These are phyloP conservation scores for Spinus olivaceus DNA, from an alignment of 2,797 vertebrate genomes.

Conservation along the genomic window DNA sequence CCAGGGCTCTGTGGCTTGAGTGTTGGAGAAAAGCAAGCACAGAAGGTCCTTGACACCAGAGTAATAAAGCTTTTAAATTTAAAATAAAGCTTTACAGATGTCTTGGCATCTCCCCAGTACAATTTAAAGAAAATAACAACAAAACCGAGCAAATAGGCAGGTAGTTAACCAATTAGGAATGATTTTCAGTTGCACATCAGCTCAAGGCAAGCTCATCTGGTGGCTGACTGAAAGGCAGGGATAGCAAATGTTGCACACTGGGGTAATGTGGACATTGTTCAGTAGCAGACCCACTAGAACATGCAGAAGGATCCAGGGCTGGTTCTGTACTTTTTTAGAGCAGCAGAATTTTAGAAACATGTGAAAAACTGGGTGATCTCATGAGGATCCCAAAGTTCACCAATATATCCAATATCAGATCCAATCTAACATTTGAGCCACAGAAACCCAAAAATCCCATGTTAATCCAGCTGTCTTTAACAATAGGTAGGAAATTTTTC, in stretches of 20 bases:
- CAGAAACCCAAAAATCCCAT: neutral
- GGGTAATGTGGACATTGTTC: neutral
- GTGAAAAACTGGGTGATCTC: neutral
- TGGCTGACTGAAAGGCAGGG: neutral
- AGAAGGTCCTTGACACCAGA: slow-evolving; percentile 33
- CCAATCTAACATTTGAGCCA: neutral
- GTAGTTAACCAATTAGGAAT: slow-evolving; percentile 26
- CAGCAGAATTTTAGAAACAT: neutral
- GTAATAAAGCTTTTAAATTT: slow-evolving; percentile 36
- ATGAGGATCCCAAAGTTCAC: neutral
- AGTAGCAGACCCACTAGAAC: neutral
- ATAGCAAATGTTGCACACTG: neutral
- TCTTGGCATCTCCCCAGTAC: neutral
- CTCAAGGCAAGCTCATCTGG: neutral
- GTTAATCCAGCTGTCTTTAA: neutral
- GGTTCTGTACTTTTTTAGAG: neutral
- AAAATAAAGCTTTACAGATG: slow-evolving; percentile 56
- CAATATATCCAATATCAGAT: neutral
- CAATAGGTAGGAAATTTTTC: neutral
- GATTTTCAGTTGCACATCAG: neutral
- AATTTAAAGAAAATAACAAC: slow-evolving; percentile 31
- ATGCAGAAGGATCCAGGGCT: neutral
- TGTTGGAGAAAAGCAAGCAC: slow-evolving; percentile 31
- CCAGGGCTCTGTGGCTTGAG: slow-evolving; percentile 35
- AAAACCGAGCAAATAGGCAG: slow-evolving; percentile 19